Evolutionary conservation across 2,113 vertebrate species (phyloP).

Genomic region (Eclectus roratus): DNA sequence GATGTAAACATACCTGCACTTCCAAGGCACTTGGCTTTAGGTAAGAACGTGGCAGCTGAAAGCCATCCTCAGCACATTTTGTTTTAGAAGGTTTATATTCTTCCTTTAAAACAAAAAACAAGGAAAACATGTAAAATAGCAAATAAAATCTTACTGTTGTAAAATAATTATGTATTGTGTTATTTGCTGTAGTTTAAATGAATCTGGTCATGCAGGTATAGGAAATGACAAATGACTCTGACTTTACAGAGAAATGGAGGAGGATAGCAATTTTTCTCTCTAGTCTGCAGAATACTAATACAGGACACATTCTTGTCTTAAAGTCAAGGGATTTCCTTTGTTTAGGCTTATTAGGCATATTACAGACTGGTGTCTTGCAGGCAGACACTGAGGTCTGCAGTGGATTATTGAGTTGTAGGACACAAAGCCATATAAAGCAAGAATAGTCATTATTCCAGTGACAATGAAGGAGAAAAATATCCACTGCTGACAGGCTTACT

Average conservation of each 20-base stretch:
- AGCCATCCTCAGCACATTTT: conserved; percentile 4
- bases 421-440: conserved; percentile 71
- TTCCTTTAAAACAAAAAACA: background rate
- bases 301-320: conserved; percentile 43
- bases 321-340: conserved; percentile 72
- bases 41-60: background rate
- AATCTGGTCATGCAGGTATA: background rate
- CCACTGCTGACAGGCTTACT: conserved; percentile 68
- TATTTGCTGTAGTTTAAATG: background rate
- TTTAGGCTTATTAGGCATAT: conserved; percentile 58
- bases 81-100: background rate
- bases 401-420: conserved; percentile 58
- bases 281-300: background rate
- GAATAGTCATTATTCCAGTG: conserved; percentile 71
- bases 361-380: conserved; percentile 62
- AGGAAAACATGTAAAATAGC: background rate
- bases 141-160: conserved; percentile 14
- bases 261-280: conserved; percentile 5
- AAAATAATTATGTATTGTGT: conserved; percentile 7
- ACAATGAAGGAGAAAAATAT: conserved; percentile 68
- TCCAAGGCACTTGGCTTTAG: conserved; percentile 50
- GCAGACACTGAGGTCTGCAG: conserved; percentile 61
- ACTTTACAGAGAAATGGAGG: conserved; percentile 20
- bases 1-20: conserved; percentile 58
- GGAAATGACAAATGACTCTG: background rate